Conservation (phyloP, 1,140 invertebrate genomes). For the Tetranychus cinnabarinus region DNA sequence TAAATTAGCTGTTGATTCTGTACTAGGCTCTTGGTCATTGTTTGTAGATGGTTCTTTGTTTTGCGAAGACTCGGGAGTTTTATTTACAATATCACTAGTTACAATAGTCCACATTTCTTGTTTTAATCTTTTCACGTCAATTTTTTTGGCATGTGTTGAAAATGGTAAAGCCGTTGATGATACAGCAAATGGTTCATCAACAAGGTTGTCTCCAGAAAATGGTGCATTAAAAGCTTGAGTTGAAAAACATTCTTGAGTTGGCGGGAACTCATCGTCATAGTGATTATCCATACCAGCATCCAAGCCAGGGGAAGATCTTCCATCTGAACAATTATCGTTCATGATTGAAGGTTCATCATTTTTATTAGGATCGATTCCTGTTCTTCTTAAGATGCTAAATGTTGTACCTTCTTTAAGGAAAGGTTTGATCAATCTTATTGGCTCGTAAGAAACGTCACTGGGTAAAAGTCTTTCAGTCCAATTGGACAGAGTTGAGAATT, state of each 20-base stretch:
- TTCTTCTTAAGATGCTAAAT: neutral
- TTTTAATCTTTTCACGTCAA: constrained; percentile 53
- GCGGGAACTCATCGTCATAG: constrained; percentile 8
- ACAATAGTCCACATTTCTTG: constrained; percentile 36
- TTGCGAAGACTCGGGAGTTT: neutral
- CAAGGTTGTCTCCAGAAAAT: constrained; percentile 26
- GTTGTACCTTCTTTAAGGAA: neutral
- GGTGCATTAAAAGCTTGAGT: neutral
- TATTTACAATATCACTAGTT: neutral
- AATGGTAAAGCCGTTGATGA: constrained; percentile 42
- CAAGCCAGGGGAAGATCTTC: constrained; percentile 10
- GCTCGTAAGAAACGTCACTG: neutral
- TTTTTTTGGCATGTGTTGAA: constrained; percentile 45
- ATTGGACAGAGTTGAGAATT: neutral
- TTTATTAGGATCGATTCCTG: constrained; percentile 3
- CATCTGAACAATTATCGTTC: constrained; percentile 14
- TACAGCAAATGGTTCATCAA: constrained; percentile 31
- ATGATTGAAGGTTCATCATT: constrained; percentile 20
- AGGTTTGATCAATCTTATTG: neutral
- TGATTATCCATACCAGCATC: neutral
- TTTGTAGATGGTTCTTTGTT: neutral
- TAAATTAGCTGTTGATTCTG: too few species aligned
- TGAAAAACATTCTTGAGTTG: neutral
- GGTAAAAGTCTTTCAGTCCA: neutral
- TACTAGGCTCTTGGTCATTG: neutral